phyloP scores from a whole-genome alignment of 2,113 vertebrate species.

The Apteryx owenii region DNA sequence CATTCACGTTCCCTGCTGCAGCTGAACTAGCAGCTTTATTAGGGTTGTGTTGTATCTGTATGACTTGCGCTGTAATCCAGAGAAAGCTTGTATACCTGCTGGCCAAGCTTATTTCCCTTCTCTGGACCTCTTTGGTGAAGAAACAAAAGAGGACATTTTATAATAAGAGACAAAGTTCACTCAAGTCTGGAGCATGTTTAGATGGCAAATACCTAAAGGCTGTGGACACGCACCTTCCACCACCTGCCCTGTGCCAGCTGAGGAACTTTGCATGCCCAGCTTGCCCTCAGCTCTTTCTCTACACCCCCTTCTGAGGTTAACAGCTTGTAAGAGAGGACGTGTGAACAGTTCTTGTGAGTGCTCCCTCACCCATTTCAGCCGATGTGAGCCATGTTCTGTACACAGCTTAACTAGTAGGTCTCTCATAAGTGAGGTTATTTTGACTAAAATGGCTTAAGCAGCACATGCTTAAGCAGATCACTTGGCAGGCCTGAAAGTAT shows the following conservation, averaged over 20 bases:
- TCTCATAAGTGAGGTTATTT: background rate
- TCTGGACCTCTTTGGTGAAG: background rate
- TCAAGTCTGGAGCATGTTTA: background rate
- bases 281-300: background rate
- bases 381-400: background rate
- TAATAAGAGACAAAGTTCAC: background rate
- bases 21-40: background rate
- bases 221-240: background rate
- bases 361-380: background rate
- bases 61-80: background rate
- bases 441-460: background rate
- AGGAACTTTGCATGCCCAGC: background rate
- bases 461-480: background rate
- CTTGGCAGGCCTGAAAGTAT: background rate
- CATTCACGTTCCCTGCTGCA: background rate
- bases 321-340: background rate
- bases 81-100: background rate
- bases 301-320: too few relatives aligned
- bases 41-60: accelerated
- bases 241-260: background rate
- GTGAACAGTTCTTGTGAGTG: background rate
- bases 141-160: background rate
- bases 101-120: too few relatives aligned
- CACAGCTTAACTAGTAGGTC: background rate
- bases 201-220: background rate